Evolutionary conservation across 2,113 vertebrate species (phyloP).

Genomic region (Callospermophilus lateralis): DNA sequence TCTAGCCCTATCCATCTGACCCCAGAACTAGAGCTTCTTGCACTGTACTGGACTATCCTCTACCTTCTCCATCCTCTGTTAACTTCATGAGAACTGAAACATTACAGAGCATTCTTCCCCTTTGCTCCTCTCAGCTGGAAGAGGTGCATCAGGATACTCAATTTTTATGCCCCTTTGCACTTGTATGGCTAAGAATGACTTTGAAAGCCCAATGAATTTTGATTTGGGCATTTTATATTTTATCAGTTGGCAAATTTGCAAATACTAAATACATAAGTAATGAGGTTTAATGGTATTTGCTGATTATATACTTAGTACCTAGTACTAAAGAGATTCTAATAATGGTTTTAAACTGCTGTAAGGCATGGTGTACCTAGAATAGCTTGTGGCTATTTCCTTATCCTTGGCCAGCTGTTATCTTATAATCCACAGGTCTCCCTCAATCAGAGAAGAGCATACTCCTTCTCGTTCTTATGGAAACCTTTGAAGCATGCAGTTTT

Average conservation of each 20-base stretch:
- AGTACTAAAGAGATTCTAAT: conserved; percentile 17
- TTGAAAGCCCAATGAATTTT: neutral
- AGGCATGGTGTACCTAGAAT: neutral
- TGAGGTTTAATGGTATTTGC: neutral
- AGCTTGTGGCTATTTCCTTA: neutral
- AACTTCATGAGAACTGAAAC: neutral
- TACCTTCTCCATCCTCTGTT: neutral
- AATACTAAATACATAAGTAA: conserved; percentile 8
- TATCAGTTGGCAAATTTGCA: neutral
- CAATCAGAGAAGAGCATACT: neutral
- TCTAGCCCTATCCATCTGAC: neutral
- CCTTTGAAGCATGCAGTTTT: conserved; percentile 28
- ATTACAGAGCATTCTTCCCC: neutral
- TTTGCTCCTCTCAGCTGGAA: neutral
- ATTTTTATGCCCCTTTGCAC: neutral
- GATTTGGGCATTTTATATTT: conserved; percentile 34
- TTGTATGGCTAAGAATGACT: neutral
- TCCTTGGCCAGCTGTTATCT: conserved; percentile 34
- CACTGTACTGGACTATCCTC: neutral
- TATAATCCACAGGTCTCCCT: neutral
- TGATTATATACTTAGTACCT: conserved; percentile 9
- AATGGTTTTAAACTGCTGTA: neutral
- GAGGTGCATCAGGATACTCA: neutral
- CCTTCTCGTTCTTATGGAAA: conserved; percentile 19
- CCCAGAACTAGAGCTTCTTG: neutral